A percentile compares a stretch with the other conserved stretches of the same genome.
These are phyloP conservation scores for Jaculus jaculus DNA, from an alignment of 2,113 vertebrate species.

Conservation along the genomic window DNA sequence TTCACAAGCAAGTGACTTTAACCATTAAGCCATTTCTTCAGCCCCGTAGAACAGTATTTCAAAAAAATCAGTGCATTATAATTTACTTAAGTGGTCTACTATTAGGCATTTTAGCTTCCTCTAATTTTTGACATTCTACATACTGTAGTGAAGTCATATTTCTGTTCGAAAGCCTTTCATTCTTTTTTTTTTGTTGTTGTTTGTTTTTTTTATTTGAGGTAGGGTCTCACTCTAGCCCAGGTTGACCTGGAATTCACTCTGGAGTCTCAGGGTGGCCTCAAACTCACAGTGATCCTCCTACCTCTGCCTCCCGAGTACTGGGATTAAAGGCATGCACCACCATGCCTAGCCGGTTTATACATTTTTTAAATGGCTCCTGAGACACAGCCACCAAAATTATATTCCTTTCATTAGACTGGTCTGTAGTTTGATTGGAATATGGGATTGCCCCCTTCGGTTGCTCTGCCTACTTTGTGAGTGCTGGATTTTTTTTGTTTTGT, in stretches of 20 bases:
- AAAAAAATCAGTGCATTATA: not conserved
- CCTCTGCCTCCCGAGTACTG: too few relatives aligned
- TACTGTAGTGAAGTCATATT: not conserved
- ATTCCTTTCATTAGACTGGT: not conserved
- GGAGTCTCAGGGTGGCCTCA: too few relatives aligned
- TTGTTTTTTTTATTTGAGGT: too few relatives aligned
- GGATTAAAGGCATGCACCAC: too few relatives aligned
- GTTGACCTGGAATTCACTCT: too few relatives aligned
- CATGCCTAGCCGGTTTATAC: not conserved
- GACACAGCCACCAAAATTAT: not conserved
- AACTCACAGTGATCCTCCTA: too few relatives aligned
- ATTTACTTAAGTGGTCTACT: not conserved
- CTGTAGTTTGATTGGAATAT: not conserved
- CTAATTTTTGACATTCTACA: not conserved
- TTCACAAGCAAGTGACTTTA: too few relatives aligned
- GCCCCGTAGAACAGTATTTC: not conserved
- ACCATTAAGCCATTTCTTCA: too few relatives aligned
- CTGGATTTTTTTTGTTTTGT: not conserved
- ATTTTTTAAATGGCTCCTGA: conserved; percentile 47
- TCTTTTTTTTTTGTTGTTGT: too few relatives aligned
- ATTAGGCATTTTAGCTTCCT: conserved; percentile 40
- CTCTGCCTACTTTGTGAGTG: not conserved
- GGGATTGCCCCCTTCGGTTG: not conserved
- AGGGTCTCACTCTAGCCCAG: too few relatives aligned
- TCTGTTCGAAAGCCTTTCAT: conserved; percentile 37